These are phyloP conservation scores for Tetragonula carbonaria DNA, from an alignment of 2,888 invertebrate species.

Conservation along the genomic window DNA sequence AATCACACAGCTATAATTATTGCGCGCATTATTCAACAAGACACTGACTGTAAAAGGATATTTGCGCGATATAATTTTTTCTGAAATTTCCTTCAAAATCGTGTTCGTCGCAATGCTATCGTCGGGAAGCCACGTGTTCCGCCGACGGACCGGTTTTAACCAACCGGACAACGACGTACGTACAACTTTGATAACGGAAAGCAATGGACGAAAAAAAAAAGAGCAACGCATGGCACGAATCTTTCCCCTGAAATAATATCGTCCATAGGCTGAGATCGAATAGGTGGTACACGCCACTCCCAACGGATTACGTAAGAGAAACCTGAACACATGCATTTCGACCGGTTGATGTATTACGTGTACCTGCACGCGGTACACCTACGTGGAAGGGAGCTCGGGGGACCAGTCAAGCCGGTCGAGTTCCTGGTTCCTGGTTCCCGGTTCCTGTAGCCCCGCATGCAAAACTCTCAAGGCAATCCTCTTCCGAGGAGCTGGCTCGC, in stretches of 20 bases:
- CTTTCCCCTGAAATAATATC: constrained; percentile 38
- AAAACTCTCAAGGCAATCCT: constrained; percentile 72
- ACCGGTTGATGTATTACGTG: constrained; percentile 62
- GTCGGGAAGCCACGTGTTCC: not conserved
- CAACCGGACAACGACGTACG: not conserved
- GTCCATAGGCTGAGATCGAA: constrained; percentile 46
- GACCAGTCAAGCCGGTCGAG: constrained; percentile 61
- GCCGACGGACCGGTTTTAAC: constrained; percentile 6
- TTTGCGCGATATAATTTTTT: not conserved
- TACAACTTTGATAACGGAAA: constrained; percentile 1
- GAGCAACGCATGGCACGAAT: not conserved
- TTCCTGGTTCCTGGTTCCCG: constrained; percentile 76
- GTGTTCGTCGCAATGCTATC: not conserved
- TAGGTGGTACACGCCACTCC: constrained; percentile 68
- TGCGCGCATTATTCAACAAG: not conserved
- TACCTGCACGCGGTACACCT: constrained; percentile 52
- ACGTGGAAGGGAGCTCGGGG: constrained; percentile 48
- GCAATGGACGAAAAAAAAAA: not conserved
- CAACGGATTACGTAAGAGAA: constrained; percentile 66
- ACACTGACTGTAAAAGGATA: not conserved
- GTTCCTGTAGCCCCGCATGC: constrained; percentile 70
- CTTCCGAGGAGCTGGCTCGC: constrained; percentile 54
- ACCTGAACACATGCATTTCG: constrained; percentile 57
- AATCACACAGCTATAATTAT: not conserved
- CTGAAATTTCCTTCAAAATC: not conserved